Evolutionary conservation across 92 coral and sea anemone species (phyloP).

Genomic region (Meandrina meandrites): DNA sequence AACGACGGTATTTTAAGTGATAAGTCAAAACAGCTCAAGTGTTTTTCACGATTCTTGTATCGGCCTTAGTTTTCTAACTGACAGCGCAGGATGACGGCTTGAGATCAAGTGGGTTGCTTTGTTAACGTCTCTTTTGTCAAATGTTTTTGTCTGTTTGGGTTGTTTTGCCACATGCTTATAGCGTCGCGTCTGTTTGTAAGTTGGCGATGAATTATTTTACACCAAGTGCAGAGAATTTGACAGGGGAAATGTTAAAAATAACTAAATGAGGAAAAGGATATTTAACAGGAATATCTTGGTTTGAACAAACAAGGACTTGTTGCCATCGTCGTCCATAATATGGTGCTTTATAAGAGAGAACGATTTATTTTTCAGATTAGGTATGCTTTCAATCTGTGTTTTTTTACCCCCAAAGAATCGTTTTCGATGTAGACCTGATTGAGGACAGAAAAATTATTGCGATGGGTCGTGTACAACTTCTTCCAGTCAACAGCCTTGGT

Average conservation of each 20-base stretch:
- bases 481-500: not conserved
- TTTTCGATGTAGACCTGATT: too few species aligned
- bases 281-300: not conserved
- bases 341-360: too few species aligned
- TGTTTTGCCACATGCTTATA: not conserved
- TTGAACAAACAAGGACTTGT: not conserved
- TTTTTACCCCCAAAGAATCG: too few species aligned
- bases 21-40: slow-evolving; percentile 1
- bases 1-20: not conserved
- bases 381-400: too few species aligned
- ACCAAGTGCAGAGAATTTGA: not conserved
- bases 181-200: not conserved
- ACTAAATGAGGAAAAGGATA: not conserved
- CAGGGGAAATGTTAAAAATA: not conserved
- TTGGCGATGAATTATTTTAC: not conserved
- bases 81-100: not conserved
- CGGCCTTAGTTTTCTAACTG: not conserved
- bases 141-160: not conserved
- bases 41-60: not conserved
- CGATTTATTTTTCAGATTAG: too few species aligned
- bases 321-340: not conserved
- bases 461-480: too few species aligned
- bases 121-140: not conserved
- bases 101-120: not conserved
- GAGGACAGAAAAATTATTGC: not conserved